phyloP scores from a whole-genome alignment of 2,888 invertebrate species.

The Tetragonisca angustula region DNA sequence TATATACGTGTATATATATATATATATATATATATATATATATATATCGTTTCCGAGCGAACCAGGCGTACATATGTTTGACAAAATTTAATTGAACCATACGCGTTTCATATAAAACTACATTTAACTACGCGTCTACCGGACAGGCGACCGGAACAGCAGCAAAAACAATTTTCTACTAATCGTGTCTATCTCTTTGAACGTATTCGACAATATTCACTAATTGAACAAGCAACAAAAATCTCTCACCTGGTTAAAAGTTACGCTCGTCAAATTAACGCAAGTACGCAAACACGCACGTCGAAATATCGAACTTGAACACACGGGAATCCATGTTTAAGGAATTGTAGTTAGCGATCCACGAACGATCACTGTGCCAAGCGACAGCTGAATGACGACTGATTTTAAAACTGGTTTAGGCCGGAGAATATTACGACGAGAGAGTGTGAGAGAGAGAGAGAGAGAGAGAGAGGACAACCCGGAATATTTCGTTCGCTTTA shows the following conservation, averaged over 20 bases:
- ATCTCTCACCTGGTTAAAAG: background rate
- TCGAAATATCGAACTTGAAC: no score
- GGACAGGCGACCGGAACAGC: background rate
- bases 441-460: background rate
- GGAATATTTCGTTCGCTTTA: background rate
- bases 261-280: background rate
- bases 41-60: slow-evolving; percentile 7
- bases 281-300: no score
- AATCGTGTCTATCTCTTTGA: background rate
- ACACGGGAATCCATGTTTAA: background rate
- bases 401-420: background rate
- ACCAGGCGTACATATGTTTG: background rate
- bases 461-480: no score
- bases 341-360: no score
- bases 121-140: background rate
- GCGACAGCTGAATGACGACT: background rate
- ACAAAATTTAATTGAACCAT: slow-evolving; percentile 47
- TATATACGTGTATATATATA: background rate
- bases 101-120: background rate
- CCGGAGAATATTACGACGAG: background rate
- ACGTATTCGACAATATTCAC: background rate
- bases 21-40: no score
- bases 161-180: background rate
- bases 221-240: background rate
- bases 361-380: background rate